These are phyloP conservation scores for Drosophila pectinifera DNA, from an alignment of 1,140 invertebrate genomes.

Conservation along the genomic window DNA sequence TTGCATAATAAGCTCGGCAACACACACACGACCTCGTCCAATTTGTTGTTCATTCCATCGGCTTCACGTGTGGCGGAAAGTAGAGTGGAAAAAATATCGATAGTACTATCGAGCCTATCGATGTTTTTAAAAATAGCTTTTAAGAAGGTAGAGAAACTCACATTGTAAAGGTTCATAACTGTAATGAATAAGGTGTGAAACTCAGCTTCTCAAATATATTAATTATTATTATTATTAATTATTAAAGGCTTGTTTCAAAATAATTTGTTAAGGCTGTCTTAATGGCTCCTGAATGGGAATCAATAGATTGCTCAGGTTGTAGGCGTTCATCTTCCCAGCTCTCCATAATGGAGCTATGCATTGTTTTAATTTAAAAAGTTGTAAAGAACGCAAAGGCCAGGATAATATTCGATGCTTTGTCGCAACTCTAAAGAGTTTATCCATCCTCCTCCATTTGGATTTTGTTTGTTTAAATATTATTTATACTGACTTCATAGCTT, in stretches of 20 bases:
- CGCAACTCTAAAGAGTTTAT: too few relatives aligned
- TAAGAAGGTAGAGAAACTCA: too few relatives aligned
- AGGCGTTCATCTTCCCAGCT: not conserved
- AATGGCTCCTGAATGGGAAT: not conserved
- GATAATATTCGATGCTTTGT: not conserved
- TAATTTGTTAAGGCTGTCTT: not conserved
- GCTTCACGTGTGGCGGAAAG: slow-evolving; percentile 32
- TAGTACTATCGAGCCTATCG: too few relatives aligned
- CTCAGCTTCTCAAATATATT: too few relatives aligned
- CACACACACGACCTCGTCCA: slow-evolving; percentile 23
- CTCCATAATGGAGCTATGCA: not conserved
- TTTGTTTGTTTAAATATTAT: too few relatives aligned
- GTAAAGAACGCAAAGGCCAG: not conserved
- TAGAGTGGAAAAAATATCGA: too few relatives aligned
- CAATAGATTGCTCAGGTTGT: not conserved
- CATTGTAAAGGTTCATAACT: too few relatives aligned
- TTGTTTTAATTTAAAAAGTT: not conserved
- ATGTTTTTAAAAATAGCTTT: too few relatives aligned
- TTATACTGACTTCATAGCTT: too few relatives aligned
- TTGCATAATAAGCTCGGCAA: slow-evolving; percentile 52
- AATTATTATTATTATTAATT: too few relatives aligned
- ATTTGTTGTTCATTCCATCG: slow-evolving; percentile 18
- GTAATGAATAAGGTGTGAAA: too few relatives aligned
- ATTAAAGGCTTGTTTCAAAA: not conserved
- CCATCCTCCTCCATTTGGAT: too few relatives aligned